A percentile compares a stretch with the other conserved stretches of the same genome.
These are phyloP conservation scores for Coleophora flavipennella DNA, from an alignment of 2,888 invertebrate species.

Conservation along the genomic window DNA sequence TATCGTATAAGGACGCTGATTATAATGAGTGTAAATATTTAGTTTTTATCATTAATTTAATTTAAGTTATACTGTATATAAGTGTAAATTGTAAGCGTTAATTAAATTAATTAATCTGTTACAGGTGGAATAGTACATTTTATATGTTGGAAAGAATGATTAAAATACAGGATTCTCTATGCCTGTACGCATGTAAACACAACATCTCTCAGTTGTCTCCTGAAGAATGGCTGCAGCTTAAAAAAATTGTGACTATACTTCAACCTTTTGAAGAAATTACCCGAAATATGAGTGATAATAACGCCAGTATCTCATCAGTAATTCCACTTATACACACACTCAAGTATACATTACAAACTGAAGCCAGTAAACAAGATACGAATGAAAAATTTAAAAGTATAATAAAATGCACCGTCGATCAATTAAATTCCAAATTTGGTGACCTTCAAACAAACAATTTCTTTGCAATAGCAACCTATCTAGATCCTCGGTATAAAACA, in stretches of 20 bases:
- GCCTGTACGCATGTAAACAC: constrained; percentile 10
- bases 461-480: no score
- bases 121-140: constrained; percentile 4
- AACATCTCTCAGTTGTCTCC: constrained; percentile 13
- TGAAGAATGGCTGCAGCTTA: constrained; percentile 16
- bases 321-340: constrained; percentile 2
- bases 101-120: background rate
- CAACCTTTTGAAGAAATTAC: constrained; percentile 18
- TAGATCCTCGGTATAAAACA: no score
- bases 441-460: no score
- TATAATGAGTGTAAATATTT: background rate
- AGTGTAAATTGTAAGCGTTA: background rate
- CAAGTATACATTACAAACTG: constrained; percentile 10
- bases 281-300: constrained; percentile 13
- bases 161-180: constrained; percentile 8
- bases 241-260: constrained; percentile 13
- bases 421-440: constrained; percentile 8
- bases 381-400: constrained; percentile 11
- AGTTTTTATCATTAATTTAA: background rate
- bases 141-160: constrained; percentile 3
- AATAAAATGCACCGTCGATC: constrained; percentile 10
- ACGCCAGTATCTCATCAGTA: background rate
- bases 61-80: background rate
- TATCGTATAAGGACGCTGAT: background rate
- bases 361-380: constrained; percentile 11